Evolutionary conservation across 2,797 vertebrate genomes (phyloP).

Genomic region (Falco concolor): DNA sequence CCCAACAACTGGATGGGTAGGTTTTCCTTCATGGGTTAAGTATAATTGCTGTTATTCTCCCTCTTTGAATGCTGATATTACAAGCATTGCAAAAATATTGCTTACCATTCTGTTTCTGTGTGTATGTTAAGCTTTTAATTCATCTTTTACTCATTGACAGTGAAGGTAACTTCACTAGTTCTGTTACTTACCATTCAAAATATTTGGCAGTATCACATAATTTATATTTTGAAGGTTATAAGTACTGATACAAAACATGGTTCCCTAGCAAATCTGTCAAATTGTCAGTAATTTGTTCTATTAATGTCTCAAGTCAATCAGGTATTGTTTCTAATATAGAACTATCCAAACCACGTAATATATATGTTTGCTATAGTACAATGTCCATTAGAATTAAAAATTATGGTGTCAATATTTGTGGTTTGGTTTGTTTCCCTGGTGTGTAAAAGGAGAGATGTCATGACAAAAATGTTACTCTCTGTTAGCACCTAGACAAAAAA

Average conservation of each 20-base stretch:
- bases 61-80: not conserved
- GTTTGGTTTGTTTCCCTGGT: not conserved
- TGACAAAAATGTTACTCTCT: not conserved
- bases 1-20: not conserved
- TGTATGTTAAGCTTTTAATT: not conserved
- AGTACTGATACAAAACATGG: not conserved
- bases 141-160: not conserved
- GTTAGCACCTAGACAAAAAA: not conserved
- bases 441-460: not conserved
- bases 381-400: not conserved
- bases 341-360: not conserved
- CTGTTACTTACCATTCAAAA: not conserved
- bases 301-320: not conserved
- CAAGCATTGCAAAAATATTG: not conserved
- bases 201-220: not conserved
- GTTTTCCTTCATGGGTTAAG: not conserved
- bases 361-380: not conserved
- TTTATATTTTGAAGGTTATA: not conserved
- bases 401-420: not conserved
- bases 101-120: not conserved
- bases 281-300: not conserved
- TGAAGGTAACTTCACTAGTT: not conserved
- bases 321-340: not conserved
- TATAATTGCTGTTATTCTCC: not conserved
- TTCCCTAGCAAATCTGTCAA: not conserved